These are phyloP conservation scores for Steinernema khuongi DNA, from an alignment of 1,140 invertebrate species.

Conservation along the genomic window DNA sequence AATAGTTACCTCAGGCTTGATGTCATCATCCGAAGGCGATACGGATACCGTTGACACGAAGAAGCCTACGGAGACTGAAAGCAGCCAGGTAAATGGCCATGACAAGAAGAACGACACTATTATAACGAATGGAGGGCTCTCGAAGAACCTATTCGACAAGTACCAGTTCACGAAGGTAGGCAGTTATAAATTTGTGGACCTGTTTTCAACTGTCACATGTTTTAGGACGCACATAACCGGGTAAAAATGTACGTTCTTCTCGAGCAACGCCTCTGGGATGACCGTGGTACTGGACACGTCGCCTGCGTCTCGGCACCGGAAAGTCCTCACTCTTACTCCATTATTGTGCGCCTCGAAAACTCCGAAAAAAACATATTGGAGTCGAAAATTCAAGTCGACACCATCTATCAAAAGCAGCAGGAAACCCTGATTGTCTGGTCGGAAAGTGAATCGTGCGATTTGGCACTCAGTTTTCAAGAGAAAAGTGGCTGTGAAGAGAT, in stretches of 20 bases:
- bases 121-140: not conserved
- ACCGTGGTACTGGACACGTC: slow-evolving; percentile 56
- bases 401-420: slow-evolving; percentile 59
- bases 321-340: slow-evolving; percentile 33
- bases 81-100: not conserved
- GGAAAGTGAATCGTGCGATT: slow-evolving; percentile 95
- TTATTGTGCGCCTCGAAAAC: slow-evolving; percentile 53
- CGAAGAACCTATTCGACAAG: not conserved
- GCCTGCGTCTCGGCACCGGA: slow-evolving; percentile 46
- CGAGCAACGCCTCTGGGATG: slow-evolving; percentile 55
- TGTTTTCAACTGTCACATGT: not conserved
- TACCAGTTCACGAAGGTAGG: not conserved
- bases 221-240: slow-evolving; percentile 45
- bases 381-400: slow-evolving; percentile 49
- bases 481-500: slow-evolving; percentile 99
- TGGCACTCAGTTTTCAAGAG: slow-evolving; percentile 98
- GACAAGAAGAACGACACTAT: not conserved
- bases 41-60: not conserved
- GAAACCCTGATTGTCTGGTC: slow-evolving; percentile 99
- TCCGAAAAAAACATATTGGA: slow-evolving; percentile 55
- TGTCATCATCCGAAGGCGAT: slow-evolving; percentile 7
- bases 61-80: not conserved
- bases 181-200: not conserved
- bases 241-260: slow-evolving; percentile 57
- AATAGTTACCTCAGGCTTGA: not conserved